These are phyloP conservation scores for Octopus sinensis DNA, from an alignment of 1,140 invertebrate species.

Conservation along the genomic window DNA sequence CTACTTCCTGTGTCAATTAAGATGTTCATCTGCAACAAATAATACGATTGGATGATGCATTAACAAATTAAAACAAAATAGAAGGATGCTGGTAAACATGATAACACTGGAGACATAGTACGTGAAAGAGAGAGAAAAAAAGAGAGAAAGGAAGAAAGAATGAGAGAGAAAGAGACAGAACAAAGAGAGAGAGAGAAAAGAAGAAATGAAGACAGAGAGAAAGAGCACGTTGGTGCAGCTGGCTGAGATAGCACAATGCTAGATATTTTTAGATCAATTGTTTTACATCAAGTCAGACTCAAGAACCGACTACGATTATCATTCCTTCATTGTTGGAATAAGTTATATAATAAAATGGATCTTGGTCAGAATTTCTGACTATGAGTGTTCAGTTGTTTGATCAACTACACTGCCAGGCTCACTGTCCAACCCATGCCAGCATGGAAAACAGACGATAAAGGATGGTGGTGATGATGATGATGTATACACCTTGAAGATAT, in stretches of 20 bases:
- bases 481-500: not conserved
- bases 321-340: not conserved
- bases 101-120: not conserved
- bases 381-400: not conserved
- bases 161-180: not conserved
- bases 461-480: not conserved
- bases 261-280: not conserved
- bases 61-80: not conserved
- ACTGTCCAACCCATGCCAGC: not conserved
- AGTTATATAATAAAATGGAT: not conserved
- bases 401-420: not conserved
- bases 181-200: not conserved
- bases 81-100: not conserved
- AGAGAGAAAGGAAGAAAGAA: not conserved
- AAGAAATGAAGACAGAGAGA: not conserved
- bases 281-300: not conserved
- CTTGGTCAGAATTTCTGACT: not conserved
- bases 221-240: not conserved
- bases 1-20: constrained; percentile 60
- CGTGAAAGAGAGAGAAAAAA: not conserved
- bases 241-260: not conserved
- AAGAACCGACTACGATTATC: not conserved
- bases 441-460: not conserved
- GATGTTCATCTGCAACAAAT: constrained; percentile 54
- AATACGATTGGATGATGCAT: too few relatives aligned